Base-by-base conservation (phyloP, 2,888 invertebrate genomes). In the Drosophila robusta region DNA sequence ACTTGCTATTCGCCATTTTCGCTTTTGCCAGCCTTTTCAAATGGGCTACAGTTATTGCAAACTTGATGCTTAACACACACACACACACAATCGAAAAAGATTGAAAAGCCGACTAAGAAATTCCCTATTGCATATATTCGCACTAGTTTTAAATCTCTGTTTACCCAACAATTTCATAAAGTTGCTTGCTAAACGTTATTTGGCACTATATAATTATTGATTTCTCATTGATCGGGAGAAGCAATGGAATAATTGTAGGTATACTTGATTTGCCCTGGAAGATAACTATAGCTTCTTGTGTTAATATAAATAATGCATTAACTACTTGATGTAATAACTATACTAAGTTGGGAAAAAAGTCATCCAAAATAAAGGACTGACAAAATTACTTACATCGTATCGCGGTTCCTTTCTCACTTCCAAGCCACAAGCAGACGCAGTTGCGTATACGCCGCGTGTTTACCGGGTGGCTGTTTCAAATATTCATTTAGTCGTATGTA, bases 1-100 rank as follows among this genome's bases (percentile, higher is more conserved):
- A 75, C 70, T 69, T 74, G 79, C 61, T 34, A 11, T 67, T 60
- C 55, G 75, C 57, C 45, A 45, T 61, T 64, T 64, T 63, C 65
- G 32, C 52, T 62, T 61, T 65, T 44, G 24, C 51, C 66, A 50
- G 36, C 39, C 36, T 46, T 55, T 51, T 60, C 26, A 14, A 63
- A 36, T 41, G 58, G 12, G 41, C 65, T 61, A 18, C 62, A 52
- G 78, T 73, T 73, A 73, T 75, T 63, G 46, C 78, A 32, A 61
- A 54, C 56, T 64, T 64, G 71, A 50, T 63, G 78, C 47, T 46
- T 42, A 29, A 42, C 68, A n/a, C 41, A 18, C 49, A 60, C 34
- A 61, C 36, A 44, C 34, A 61, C 36, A 44, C 26, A 38, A 39
- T 42, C 44, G 34, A 47, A 41, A 41, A 22, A 26, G 11, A 16